A percentile compares a stretch with the other conserved stretches of the same genome.
These are phyloP conservation scores for Agelas oroides DNA, from an alignment of 37 sponge, comb jelly and placozoan species.

Conservation along the genomic window DNA sequence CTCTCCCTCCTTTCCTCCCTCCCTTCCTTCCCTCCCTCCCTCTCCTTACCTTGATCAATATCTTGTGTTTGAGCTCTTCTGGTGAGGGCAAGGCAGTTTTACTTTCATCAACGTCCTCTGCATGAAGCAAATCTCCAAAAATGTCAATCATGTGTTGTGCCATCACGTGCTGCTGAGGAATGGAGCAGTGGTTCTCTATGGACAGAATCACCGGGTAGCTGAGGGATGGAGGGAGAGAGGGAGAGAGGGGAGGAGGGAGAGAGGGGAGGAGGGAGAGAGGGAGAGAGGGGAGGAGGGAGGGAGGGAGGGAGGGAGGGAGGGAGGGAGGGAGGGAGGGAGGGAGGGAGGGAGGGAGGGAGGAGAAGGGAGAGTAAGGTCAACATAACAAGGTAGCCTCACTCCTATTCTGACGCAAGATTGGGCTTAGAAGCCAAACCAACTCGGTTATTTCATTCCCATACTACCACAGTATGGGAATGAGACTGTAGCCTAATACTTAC, in stretches of 20 bases:
- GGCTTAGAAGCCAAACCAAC: too few species aligned
- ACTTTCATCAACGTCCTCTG: slow-evolving; percentile 13
- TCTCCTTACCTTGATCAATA: slow-evolving; percentile 40
- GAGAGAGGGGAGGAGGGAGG: not conserved
- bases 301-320: not conserved
- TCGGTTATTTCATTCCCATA: too few species aligned
- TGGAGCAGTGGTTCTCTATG: slow-evolving; percentile 87
- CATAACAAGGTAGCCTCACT: too few species aligned
- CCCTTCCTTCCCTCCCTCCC: too few species aligned
- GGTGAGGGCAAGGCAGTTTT: slow-evolving; percentile 36
- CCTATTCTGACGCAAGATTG: too few species aligned
- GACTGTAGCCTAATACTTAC: slow-evolving; percentile 37
- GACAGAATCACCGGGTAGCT: slow-evolving; percentile 76
- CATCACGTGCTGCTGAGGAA: slow-evolving; percentile 68
- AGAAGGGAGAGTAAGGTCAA: too few species aligned
- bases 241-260: not conserved
- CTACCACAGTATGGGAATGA: too few species aligned
- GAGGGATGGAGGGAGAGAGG: not conserved
- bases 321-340: not conserved
- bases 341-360: slow-evolving; percentile 7
- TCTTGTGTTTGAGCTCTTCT: slow-evolving; percentile 41
- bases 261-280: not conserved
- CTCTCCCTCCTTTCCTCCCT: too few species aligned
- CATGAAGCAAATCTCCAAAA: slow-evolving; percentile 54
- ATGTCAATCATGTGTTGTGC: slow-evolving; percentile 46